Evolutionary conservation across 2,113 vertebrate genomes (phyloP).

Genomic region (Syngnathus typhle): DNA sequence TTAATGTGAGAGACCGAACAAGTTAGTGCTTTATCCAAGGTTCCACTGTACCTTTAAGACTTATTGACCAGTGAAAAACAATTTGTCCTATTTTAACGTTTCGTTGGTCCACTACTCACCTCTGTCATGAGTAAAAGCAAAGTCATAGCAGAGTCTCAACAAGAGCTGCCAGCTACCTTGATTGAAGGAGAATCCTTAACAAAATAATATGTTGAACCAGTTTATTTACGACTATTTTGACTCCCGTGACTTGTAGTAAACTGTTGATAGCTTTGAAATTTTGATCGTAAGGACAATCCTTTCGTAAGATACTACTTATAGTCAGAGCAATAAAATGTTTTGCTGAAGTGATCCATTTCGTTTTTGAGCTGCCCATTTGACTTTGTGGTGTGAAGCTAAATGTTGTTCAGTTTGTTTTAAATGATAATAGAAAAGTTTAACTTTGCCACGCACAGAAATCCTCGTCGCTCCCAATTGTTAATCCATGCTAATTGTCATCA

Average conservation of each 20-base stretch:
- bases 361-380: constrained; percentile 19
- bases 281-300: neutral
- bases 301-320: neutral
- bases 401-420: constrained; percentile 35
- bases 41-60: neutral
- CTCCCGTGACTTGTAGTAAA: neutral
- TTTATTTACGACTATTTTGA: neutral
- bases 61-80: too few species aligned
- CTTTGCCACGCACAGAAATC: constrained; percentile 15
- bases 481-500: constrained; percentile 47
- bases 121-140: neutral
- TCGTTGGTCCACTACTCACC: too few species aligned
- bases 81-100: neutral
- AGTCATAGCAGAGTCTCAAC: neutral
- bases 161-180: neutral
- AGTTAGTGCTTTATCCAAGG: too few species aligned
- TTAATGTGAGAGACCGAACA: too few species aligned
- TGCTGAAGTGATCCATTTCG: neutral
- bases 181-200: neutral
- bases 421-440: constrained; percentile 28
- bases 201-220: neutral
- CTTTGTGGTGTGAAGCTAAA: constrained; percentile 21
- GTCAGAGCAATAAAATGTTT: neutral
- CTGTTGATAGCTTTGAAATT: neutral
- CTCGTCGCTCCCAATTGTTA: constrained; percentile 41